Evolutionary conservation across 2,113 vertebrate species (phyloP).

Genomic region (Calonectris borealis): DNA sequence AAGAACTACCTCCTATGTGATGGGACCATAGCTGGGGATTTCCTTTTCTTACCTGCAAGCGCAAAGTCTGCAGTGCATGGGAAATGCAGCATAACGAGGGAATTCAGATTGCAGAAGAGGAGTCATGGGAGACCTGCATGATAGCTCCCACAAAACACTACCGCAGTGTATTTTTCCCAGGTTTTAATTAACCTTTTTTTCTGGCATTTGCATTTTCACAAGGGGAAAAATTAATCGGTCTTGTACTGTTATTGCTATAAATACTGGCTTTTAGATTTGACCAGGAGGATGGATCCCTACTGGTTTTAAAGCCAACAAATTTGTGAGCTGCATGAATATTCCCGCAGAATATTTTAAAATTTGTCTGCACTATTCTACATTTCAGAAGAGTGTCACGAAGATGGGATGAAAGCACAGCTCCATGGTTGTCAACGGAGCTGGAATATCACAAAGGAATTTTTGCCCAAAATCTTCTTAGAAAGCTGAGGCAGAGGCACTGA

Average conservation of each 20-base stretch:
- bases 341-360: not conserved
- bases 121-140: not conserved
- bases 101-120: not conserved
- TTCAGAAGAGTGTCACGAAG: not conserved
- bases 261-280: not conserved
- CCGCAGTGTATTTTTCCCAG: not conserved
- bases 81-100: not conserved
- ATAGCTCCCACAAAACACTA: not conserved
- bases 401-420: not conserved
- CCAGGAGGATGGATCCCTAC: not conserved
- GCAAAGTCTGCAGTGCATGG: not conserved
- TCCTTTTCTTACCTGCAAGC: not conserved
- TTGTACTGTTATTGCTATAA: not conserved
- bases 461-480: not conserved
- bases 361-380: not conserved
- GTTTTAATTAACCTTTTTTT: not conserved
- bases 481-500: not conserved
- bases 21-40: not conserved
- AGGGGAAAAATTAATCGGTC: not conserved
- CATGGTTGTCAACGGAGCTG: not conserved
- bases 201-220: not conserved
- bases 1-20: not conserved
- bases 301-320: not conserved
- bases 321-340: not conserved
- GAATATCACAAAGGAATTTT: not conserved